phyloP scores from a whole-genome alignment of 2,888 invertebrate genomes.

The Volucella inanis region DNA sequence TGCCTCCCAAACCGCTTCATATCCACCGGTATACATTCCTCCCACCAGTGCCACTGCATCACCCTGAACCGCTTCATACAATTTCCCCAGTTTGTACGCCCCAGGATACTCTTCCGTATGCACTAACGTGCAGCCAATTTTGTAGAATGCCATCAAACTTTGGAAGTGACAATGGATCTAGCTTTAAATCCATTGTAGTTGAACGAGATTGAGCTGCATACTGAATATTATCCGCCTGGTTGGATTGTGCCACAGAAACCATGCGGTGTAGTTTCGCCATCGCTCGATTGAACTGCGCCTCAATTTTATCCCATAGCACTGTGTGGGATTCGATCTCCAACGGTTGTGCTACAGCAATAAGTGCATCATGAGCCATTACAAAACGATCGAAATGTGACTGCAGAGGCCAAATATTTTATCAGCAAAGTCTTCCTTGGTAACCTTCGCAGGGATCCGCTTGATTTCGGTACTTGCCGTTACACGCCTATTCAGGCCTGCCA shows the following conservation, averaged over 20 bases:
- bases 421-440: no score
- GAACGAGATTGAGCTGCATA: no score
- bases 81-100: slow-evolving; percentile 51
- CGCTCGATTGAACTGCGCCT: slow-evolving; percentile 1
- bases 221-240: no score
- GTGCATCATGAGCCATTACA: slow-evolving; percentile 27
- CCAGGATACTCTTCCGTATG: slow-evolving; percentile 37
- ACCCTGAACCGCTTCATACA: slow-evolving; percentile 48
- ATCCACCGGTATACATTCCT: slow-evolving; percentile 30
- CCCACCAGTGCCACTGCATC: slow-evolving; percentile 42
- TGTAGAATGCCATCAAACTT: slow-evolving; percentile 40
- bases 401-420: neutral
- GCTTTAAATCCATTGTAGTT: no score
- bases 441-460: neutral
- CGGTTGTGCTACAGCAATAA: slow-evolving; percentile 12
- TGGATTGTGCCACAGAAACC: no score
- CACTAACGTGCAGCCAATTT: slow-evolving; percentile 46
- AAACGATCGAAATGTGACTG: slow-evolving; percentile 37
- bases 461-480: neutral
- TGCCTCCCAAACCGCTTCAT: neutral
- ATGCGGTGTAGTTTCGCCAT: slow-evolving; percentile 34
- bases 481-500: neutral
- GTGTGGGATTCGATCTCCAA: slow-evolving; percentile 22
- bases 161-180: no score
- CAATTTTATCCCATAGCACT: slow-evolving; percentile 27